These are phyloP conservation scores for Andrena marginata DNA, from an alignment of 2,888 invertebrate genomes.

Conservation along the genomic window DNA sequence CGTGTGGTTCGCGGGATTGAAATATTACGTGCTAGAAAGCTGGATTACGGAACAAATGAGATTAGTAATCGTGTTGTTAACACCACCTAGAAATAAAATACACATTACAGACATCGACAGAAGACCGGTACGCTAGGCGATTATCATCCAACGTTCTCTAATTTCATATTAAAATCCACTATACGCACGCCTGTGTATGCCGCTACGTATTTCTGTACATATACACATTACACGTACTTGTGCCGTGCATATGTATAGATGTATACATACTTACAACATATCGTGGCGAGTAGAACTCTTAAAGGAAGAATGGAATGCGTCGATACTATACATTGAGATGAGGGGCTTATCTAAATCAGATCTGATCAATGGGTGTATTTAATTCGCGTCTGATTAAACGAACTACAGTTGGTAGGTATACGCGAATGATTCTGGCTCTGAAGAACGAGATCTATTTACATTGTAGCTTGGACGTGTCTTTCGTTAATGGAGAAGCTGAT, in stretches of 20 bases:
- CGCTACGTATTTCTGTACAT: background rate
- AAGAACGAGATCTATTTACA: background rate
- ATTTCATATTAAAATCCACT: background rate
- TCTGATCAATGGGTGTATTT: conserved; percentile 27
- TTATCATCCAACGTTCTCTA: no score
- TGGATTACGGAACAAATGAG: conserved; percentile 53
- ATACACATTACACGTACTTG: background rate
- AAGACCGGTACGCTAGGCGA: conserved; percentile 46
- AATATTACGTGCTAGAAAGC: conserved; percentile 50
- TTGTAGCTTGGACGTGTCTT: background rate
- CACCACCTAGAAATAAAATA: conserved; percentile 84
- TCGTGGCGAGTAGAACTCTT: conserved; percentile 15
- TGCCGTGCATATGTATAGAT: conserved; percentile 2
- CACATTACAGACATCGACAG: conserved; percentile 78
- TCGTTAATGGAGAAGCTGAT: background rate
- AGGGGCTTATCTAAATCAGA: conserved; percentile 34
- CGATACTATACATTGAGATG: conserved; percentile 30
- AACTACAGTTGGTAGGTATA: conserved; percentile 29
- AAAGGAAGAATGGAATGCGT: conserved; percentile 32
- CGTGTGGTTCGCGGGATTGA: conserved; percentile 7
- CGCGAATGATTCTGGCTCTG: conserved; percentile 44
- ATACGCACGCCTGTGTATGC: background rate
- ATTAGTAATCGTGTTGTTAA: conserved; percentile 74
- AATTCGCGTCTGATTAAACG: background rate
- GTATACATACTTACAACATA: conserved; percentile 49